Evolutionary conservation across 2,797 vertebrate genomes (phyloP), one percentile per base, ranked within the genome.

Genomic region (Iguana delicatissima): DNA sequence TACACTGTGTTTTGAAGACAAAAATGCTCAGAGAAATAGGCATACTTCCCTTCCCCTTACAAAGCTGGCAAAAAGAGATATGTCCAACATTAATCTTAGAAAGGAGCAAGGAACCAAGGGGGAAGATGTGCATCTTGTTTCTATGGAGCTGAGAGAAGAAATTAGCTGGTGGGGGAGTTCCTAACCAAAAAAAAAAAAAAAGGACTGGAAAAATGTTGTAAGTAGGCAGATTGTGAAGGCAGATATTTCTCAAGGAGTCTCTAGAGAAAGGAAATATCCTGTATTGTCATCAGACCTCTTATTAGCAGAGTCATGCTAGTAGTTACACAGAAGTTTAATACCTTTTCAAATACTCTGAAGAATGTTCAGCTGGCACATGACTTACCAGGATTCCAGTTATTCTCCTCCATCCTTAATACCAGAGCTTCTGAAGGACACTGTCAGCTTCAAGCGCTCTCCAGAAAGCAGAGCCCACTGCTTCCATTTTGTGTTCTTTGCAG

Each of bases 361-460:
- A 89, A 32, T 77, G 80, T 72, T 88, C 69, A 81, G 59, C 69
- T 89, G 88, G 50, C 59, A 52, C 8, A 50, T 72, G 81, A 69
- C 35, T 57, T 77, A 52, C n/a, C 79, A 86, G 32, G 18, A 72
- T 42, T 24, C 80, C 64, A 62, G 84, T 64, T 73, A 29, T n/a
- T 59, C n/a, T 55, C 81, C 64, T 76, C 24, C 20, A 42, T 50
- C 72, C 32, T 50, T n/a, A 62, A 59, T 52, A 35, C n/a, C 35
- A 72, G n/a, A 69, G 38, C 35, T 55, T 69, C 74, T 50, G 35
- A 76, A 72, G 67, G 62, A 35, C 42, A 69, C 16, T 32, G 69
- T 38, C 52, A 20, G 85, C 22, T 42, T 77, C 38, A 77, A 86
- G 73, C 12, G 59, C 22, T 46, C 55, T 29, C 59, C 52, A 59